These are phyloP conservation scores for Anastatus disparis DNA, from an alignment of 1,140 invertebrate species.

Conservation along the genomic window DNA sequence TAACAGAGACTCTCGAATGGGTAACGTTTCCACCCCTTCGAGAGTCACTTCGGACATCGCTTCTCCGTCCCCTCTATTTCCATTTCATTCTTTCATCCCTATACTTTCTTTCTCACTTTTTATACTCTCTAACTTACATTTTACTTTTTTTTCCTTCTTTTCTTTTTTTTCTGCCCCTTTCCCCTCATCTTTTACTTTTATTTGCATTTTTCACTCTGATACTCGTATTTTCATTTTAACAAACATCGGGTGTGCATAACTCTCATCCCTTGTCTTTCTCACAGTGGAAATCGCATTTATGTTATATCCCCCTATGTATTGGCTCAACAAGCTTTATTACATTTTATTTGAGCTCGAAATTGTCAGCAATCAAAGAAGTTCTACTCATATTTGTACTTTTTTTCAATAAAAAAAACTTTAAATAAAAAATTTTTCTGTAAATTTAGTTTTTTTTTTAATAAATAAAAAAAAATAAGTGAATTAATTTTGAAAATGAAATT, in stretches of 20 bases:
- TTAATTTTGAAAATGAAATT: too few relatives aligned
- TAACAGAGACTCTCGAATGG: not conserved
- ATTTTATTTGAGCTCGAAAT: constrained; percentile 21
- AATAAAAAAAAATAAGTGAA: too few relatives aligned
- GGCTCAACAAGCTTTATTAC: not conserved
- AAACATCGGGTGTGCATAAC: not conserved
- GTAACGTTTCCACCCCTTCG: constrained; percentile 31
- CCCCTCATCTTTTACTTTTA: not conserved
- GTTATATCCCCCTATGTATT: not conserved
- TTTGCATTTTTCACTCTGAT: not conserved
- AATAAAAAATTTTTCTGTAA: too few relatives aligned
- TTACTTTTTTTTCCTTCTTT: constrained; percentile 6
- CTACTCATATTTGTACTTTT: too few relatives aligned
- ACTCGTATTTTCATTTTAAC: not conserved
- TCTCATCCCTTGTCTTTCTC: too few relatives aligned
- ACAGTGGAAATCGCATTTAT: not conserved
- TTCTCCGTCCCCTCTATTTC: not conserved
- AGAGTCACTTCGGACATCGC: constrained; percentile 32
- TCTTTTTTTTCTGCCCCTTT: not conserved
- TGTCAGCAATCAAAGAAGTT: too few relatives aligned
- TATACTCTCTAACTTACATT: not conserved
- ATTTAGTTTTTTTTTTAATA: too few relatives aligned
- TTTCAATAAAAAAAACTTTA: too few relatives aligned
- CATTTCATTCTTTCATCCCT: constrained; percentile 6
- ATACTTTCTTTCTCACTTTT: not conserved